phyloP scores from a whole-genome alignment of 1,140 invertebrate genomes.

The Procambarus clarkii region DNA sequence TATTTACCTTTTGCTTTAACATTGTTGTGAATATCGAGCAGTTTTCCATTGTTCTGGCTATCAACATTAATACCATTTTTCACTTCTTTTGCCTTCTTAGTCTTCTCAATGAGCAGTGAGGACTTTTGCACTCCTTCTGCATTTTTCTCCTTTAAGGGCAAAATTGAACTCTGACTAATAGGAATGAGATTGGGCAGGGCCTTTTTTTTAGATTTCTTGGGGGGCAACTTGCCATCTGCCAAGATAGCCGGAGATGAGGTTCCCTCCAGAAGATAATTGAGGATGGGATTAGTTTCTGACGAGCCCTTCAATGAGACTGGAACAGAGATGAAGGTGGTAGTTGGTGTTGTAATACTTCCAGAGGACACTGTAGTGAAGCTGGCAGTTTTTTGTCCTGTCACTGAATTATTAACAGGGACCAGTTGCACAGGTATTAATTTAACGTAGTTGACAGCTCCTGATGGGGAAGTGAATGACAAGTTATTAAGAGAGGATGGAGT shows the following conservation, averaged over 20 bases:
- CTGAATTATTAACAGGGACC: slow-evolving; percentile 31
- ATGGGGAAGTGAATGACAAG: slow-evolving; percentile 20
- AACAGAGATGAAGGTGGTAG: slow-evolving; percentile 60
- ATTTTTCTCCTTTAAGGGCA: slow-evolving; percentile 26
- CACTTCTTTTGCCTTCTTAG: background rate
- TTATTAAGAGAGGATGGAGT: slow-evolving; percentile 20
- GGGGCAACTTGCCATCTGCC: background rate
- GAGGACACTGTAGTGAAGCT: slow-evolving; percentile 7
- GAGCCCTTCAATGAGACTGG: slow-evolving; percentile 45
- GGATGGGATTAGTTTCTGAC: slow-evolving; percentile 14
- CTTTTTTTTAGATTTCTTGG: background rate
- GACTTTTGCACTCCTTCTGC: background rate
- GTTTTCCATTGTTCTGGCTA: slow-evolving; percentile 2
- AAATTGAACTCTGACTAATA: slow-evolving; percentile 1
- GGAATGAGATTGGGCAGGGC: slow-evolving; percentile 46
- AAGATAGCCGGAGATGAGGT: slow-evolving; percentile 24
- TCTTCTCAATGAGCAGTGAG: background rate
- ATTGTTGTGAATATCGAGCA: background rate
- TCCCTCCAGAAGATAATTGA: slow-evolving; percentile 49
- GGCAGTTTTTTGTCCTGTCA: background rate
- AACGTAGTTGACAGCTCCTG: slow-evolving; percentile 47
- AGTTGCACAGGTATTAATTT: slow-evolving; percentile 61
- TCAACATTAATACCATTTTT: slow-evolving; percentile 23
- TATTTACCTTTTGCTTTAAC: background rate
- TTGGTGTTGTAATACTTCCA: slow-evolving; percentile 8